Evolutionary conservation across 2,113 vertebrate genomes (phyloP), one percentile per base, ranked within the genome.

Genomic region (Sander lucioperca): DNA sequence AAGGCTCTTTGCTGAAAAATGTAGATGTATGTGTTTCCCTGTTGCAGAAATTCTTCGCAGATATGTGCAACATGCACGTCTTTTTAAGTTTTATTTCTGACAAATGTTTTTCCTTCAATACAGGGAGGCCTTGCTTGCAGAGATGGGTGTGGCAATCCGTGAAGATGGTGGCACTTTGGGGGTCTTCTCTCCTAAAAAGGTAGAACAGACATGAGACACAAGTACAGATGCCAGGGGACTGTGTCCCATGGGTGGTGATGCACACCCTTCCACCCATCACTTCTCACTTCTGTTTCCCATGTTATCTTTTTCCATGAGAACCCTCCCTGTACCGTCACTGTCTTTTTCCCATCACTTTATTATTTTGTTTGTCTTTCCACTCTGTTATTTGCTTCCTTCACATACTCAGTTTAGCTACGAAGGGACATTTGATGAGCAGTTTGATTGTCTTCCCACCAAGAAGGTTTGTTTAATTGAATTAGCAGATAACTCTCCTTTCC

Each of bases 161-260:
- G 98, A 99, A 92, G 98, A 99, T 77, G 98, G 98, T 82, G 98
- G 98, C 92, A 99, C 98, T 2, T 93, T 99, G 85, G 98, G 98
- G 1, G 98, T 99, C 61, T 99, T 99, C 88, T 99, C 98, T 14
- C 98, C 98, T 33, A 99, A 99, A 96, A 99, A 99, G 98, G 98
- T 99, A 96, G 48, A 81, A 15, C 5, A 64, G 43, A 74, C 21
- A 67, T 57, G 14, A 78, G 4, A 71, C 47, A 19, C 18, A 33
- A 12, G 3, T 15, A 43, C 50, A 72, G 33, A 61, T 69, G 56
- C 8, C 2, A 0, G 4, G 1, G n/a, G 6, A 51, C 27, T 48
- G 3, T 74, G 33, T 80, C 75, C 79, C 48, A 14, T 82, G 76
- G 10, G 53, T 72, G 54, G n/a, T 63, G 80, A 84, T 70, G 36